phyloP scores from a whole-genome alignment of 2,113 vertebrate genomes.

The Otus sunia region DNA sequence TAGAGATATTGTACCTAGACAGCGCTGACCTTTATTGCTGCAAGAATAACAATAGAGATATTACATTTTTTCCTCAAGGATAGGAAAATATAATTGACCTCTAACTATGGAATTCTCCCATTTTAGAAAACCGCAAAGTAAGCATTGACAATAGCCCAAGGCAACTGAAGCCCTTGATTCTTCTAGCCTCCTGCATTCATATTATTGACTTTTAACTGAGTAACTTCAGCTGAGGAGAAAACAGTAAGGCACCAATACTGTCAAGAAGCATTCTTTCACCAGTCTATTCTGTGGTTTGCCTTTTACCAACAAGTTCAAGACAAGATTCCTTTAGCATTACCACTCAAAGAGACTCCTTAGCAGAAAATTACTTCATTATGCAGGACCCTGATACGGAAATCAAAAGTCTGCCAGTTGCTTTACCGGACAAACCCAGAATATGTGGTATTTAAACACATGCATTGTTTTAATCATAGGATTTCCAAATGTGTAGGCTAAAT shows the following conservation, averaged over 20 bases:
- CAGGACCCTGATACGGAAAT: background rate
- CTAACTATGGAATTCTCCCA: slow-evolving; percentile 1
- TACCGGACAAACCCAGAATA: background rate
- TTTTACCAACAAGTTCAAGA: background rate
- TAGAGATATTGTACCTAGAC: background rate
- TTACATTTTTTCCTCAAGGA: background rate
- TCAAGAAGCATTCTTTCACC: background rate
- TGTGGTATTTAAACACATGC: background rate
- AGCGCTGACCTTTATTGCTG: background rate
- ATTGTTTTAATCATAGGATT: background rate
- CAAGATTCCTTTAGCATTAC: background rate
- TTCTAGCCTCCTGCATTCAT: slow-evolving; percentile 10
- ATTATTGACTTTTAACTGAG: background rate
- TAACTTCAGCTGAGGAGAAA: slow-evolving; percentile 1
- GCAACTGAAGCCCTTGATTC: slow-evolving; percentile 33
- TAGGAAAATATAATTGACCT: slow-evolving; percentile 58
- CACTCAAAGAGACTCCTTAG: background rate
- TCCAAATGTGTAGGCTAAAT: background rate
- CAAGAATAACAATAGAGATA: background rate
- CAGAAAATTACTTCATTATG: background rate
- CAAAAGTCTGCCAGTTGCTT: background rate
- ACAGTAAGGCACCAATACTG: background rate
- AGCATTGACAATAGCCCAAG: slow-evolving; percentile 60
- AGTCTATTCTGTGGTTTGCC: background rate
- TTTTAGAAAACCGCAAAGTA: slow-evolving; percentile 45